phyloP scores from a whole-genome alignment of 2,113 vertebrate species.

The Ivindomyrus marchei region DNA sequence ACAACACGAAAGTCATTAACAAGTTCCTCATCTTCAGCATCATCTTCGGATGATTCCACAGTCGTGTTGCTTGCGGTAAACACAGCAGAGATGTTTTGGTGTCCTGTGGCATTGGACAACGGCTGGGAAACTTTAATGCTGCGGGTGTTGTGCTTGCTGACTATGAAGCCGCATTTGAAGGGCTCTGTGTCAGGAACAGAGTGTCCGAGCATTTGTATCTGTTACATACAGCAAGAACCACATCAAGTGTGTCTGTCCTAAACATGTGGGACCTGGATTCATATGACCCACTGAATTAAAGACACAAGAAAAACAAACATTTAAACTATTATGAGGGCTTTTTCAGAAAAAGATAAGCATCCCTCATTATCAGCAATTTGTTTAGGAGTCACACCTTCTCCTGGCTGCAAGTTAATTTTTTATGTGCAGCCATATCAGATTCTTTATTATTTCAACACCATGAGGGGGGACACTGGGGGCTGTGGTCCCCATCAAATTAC shows the following conservation, averaged over 20 bases:
- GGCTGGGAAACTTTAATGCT: slow-evolving; percentile 15
- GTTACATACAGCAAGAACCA: not conserved
- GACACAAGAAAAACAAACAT: not conserved
- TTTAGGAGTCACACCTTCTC: not conserved
- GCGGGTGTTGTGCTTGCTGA: slow-evolving; percentile 20
- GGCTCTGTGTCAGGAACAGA: slow-evolving; percentile 21
- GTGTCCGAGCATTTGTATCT: not conserved
- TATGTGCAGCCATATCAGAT: not conserved
- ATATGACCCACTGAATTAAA: not conserved
- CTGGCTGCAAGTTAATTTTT: not conserved
- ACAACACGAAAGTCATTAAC: slow-evolving; percentile 53
- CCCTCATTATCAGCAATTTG: not conserved
- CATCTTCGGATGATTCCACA: not conserved
- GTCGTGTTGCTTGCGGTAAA: not conserved
- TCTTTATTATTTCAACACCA: not conserved
- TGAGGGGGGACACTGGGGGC: not conserved
- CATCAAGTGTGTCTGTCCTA: not conserved
- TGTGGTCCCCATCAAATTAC: not conserved
- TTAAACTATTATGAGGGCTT: not conserved
- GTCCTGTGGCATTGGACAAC: not conserved
- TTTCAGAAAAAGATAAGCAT: not conserved
- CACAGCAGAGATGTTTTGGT: not conserved
- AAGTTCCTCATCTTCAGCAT: accelerated
- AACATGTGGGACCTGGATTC: not conserved
- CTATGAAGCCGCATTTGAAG: slow-evolving; percentile 38